phyloP scores from a whole-genome alignment of 2,113 vertebrate genomes.

The Odontophorus gujanensis region DNA sequence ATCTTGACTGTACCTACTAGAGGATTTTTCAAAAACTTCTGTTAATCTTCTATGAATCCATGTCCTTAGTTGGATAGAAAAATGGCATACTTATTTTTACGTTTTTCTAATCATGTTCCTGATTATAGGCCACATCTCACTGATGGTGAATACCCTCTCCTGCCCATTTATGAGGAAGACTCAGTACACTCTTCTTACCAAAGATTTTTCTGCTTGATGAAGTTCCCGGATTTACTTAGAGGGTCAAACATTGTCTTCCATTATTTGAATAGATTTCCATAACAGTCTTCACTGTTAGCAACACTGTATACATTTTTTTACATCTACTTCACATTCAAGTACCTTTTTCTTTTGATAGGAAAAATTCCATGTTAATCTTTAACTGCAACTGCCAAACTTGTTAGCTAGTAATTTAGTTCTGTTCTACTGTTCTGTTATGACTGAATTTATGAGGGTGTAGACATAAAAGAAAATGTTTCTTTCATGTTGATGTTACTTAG shows the following conservation, averaged over 20 bases:
- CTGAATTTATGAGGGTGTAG: neutral
- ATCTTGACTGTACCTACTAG: neutral
- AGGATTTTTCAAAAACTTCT: neutral
- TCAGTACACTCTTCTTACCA: neutral
- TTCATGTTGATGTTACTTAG: neutral
- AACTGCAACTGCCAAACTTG: neutral
- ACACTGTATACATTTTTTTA: neutral
- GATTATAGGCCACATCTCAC: neutral
- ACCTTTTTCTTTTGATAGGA: neutral
- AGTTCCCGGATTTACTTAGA: neutral
- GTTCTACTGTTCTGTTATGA: neutral
- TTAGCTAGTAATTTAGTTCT: neutral
- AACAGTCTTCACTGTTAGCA: neutral
- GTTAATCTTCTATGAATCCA: neutral
- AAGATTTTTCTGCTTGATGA: neutral
- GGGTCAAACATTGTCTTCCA: neutral
- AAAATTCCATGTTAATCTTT: neutral
- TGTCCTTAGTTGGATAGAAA: neutral
- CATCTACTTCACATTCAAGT: neutral
- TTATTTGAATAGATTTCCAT: neutral
- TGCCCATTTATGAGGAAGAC: neutral
- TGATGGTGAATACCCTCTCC: fast-evolving
- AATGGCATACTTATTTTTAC: neutral
- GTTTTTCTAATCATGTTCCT: neutral
- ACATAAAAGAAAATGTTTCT: neutral